A percentile compares a stretch with the other conserved stretches of the same genome.
These are phyloP conservation scores for Cryptosula pallasiana DNA, from an alignment of 2,888 invertebrate species.

Conservation along the genomic window DNA sequence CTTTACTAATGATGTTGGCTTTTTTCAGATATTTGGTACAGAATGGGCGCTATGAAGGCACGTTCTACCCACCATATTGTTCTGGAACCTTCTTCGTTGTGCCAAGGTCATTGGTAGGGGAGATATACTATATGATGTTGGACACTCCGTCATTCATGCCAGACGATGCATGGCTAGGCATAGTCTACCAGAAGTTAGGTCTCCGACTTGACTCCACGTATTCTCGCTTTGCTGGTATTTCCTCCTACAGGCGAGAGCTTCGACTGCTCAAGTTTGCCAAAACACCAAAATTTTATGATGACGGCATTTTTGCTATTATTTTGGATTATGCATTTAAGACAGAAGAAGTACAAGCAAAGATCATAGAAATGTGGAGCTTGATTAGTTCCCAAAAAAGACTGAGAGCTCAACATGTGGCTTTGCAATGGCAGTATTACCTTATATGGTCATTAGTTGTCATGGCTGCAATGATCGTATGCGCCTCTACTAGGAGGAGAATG, in stretches of 20 bases:
- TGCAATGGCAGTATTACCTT: no score
- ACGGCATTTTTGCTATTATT: background rate
- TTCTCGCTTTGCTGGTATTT: constrained; percentile 29
- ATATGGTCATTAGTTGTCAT: no score
- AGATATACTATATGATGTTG: constrained; percentile 29
- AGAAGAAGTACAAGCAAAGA: constrained; percentile 10
- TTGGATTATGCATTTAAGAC: constrained; percentile 17
- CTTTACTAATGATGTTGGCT: background rate
- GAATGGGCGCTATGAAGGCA: constrained; percentile 26
- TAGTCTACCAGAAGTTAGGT: constrained; percentile 29
- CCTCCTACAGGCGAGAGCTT: constrained; percentile 4
- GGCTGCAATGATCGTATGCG: no score
- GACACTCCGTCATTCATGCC: constrained; percentile 30
- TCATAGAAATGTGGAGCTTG: constrained; percentile 9
- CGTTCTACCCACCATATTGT: constrained; percentile 28
- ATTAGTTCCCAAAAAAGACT: background rate
- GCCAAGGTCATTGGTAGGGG: constrained; percentile 28
- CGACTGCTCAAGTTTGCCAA: background rate
- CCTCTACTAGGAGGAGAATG: no score
- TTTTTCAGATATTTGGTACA: constrained; percentile 21
- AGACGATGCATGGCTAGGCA: constrained; percentile 30
- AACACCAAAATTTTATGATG: background rate
- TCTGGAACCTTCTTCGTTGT: constrained; percentile 30
- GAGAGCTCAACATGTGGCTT: no score
- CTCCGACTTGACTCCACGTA: constrained; percentile 28